Conservation (phyloP, 2,888 invertebrate genomes). For the Ferrisia virgata region DNA sequence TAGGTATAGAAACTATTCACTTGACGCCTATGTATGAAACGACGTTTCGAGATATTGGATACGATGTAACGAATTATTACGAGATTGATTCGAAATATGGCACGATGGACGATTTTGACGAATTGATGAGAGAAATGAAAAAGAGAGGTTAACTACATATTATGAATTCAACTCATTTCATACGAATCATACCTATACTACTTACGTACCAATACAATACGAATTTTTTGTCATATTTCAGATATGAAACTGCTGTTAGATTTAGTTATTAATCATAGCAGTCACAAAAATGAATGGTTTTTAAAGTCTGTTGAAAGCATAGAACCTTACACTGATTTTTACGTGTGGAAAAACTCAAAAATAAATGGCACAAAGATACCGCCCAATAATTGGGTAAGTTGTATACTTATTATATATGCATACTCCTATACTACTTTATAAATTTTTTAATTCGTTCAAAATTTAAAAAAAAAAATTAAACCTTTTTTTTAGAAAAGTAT, state of each 20-base stretch:
- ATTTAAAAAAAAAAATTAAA: background rate
- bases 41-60: background rate
- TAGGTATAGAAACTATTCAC: background rate
- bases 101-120: background rate
- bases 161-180: background rate
- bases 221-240: background rate
- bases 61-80: background rate
- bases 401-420: background rate
- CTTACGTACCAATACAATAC: background rate
- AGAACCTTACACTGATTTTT: slow-evolving; percentile 55
- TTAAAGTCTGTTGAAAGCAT: slow-evolving; percentile 51
- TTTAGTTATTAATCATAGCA: background rate
- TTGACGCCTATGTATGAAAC: background rate
- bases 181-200: background rate
- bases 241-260: background rate
- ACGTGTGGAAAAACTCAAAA: slow-evolving; percentile 60
- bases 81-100: background rate
- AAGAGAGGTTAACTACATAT: background rate
- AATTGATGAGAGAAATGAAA: background rate
- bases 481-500: background rate
- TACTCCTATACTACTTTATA: too few relatives aligned
- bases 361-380: slow-evolving; percentile 55
- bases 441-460: background rate
- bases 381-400: slow-evolving; percentile 74
- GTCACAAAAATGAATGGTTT: background rate